Evolutionary conservation across 2,797 vertebrate genomes (phyloP), one percentile per base, ranked within the genome.

Genomic region (Scomberomorus guttatus): DNA sequence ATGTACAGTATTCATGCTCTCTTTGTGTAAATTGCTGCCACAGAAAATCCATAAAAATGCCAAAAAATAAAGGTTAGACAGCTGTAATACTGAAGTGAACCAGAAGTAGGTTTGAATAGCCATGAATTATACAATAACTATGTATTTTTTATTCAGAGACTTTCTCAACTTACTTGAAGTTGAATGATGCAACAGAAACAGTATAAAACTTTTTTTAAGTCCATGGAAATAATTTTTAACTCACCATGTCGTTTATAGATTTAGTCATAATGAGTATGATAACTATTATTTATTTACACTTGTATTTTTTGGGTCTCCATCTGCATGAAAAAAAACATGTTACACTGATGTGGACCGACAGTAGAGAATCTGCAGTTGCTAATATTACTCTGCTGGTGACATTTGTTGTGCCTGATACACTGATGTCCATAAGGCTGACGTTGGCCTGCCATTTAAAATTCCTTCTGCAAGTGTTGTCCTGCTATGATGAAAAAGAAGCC

Each of bases 381-480:
- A 42, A 42, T 14, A 42, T 37, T 37, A 44, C 11, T 25, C 22
- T 27, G 4, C 37, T 62, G 15, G 61, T 60, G 61, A 48, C 32
- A 51, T 72, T 8, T 73, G 14, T n/a, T 46, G 10, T 52, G 42
- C 3, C 24, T 37, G 32, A 46, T 25, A 29, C 22, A 13, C 2
- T 48, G 12, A 2, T 58, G 73, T 56, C 46, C 17, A 22, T 56
- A 20, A 59, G 9, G 15, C 6, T 44, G 39, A 75, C 50, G 52
- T 39, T 46, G 20, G 56, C 60, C 13, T 74, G 34, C n/a, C 59
- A 18, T 67, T 68, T 37, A 13, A 72, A 76, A 79, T 25, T 76
- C 63, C 44, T 69, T 67, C 55, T n/a, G 56, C 24, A 24, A 50
- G 42, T 50, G 34, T 75, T 60, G 27, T 57, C 32, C 25, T 20